Conservation (phyloP, 2,113 vertebrate species). For the Etheostoma cragini region DNA sequence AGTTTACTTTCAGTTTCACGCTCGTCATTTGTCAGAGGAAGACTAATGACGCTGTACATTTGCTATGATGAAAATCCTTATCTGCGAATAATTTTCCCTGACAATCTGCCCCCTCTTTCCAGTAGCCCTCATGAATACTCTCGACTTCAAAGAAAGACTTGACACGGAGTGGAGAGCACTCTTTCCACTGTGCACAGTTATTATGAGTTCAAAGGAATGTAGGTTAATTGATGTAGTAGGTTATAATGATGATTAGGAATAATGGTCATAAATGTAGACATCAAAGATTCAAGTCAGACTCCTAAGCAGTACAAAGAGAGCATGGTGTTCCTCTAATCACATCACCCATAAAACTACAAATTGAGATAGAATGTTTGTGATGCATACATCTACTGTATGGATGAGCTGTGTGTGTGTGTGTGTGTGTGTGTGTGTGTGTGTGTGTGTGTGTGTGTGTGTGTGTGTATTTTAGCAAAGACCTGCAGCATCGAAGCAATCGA, state of each 20-base stretch:
- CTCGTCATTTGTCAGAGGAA: conserved; percentile 36
- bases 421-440: conserved; percentile 1
- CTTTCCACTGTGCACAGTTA: not conserved
- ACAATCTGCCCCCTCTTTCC: conserved; percentile 22
- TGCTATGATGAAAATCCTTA: conserved; percentile 53
- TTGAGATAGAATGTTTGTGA: conserved; percentile 4
- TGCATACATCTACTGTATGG: not conserved
- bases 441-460: not conserved
- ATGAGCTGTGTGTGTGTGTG: not conserved
- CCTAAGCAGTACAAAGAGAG: conserved; percentile 19
- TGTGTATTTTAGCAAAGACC: conserved; percentile 5
- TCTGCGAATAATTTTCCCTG: conserved; percentile 25
- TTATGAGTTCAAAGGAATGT: conserved; percentile 43
- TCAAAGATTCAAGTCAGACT: conserved; percentile 33
- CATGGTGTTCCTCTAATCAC: conserved; percentile 37
- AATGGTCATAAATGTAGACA: conserved; percentile 2
- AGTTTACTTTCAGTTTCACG: conserved; percentile 53
- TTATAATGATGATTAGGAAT: conserved; percentile 50
- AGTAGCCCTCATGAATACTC: conserved; percentile 34
- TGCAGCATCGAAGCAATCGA: not conserved
- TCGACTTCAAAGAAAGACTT: conserved; percentile 57
- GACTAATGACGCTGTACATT: conserved; percentile 45
- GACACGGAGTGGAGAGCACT: conserved; percentile 14
- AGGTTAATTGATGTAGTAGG: conserved; percentile 42
- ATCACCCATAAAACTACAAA: conserved; percentile 29